These are phyloP conservation scores for Rattus rattus DNA, from an alignment of 2,113 vertebrate genomes.

Conservation along the genomic window DNA sequence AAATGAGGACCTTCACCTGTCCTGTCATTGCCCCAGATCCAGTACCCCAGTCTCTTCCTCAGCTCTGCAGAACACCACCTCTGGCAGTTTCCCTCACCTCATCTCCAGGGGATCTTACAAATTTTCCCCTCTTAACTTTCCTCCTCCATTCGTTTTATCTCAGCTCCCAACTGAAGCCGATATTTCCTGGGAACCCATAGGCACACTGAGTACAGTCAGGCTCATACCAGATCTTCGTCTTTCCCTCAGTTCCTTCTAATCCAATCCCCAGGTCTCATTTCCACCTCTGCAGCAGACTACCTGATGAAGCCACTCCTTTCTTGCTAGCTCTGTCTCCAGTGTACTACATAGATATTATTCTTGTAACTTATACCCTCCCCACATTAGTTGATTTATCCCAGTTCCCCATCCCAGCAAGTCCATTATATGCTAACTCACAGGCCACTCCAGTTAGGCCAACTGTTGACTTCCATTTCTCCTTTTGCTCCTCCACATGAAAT, in stretches of 20 bases:
- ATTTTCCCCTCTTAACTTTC: background rate
- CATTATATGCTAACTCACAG: background rate
- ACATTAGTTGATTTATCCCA: background rate
- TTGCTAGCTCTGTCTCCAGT: background rate
- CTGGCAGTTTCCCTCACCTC: background rate
- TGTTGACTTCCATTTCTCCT: background rate
- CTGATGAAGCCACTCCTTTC: background rate
- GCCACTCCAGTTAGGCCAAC: background rate
- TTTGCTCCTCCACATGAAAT: background rate
- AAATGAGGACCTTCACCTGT: background rate
- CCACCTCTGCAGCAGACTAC: background rate
- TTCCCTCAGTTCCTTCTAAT: background rate
- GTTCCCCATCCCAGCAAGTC: background rate
- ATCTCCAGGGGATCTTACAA: background rate
- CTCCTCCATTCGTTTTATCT: background rate
- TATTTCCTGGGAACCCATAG: background rate
- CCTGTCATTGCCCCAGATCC: background rate
- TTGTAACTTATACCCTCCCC: background rate
- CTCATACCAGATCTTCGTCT: background rate
- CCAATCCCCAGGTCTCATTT: background rate
- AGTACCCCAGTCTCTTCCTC: background rate
- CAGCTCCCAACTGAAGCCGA: too few relatives aligned
- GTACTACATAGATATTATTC: background rate
- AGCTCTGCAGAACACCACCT: background rate
- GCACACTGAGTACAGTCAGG: background rate